Conservation (phyloP, 2,888 invertebrate genomes). For the Leptogaster cylindrica region DNA sequence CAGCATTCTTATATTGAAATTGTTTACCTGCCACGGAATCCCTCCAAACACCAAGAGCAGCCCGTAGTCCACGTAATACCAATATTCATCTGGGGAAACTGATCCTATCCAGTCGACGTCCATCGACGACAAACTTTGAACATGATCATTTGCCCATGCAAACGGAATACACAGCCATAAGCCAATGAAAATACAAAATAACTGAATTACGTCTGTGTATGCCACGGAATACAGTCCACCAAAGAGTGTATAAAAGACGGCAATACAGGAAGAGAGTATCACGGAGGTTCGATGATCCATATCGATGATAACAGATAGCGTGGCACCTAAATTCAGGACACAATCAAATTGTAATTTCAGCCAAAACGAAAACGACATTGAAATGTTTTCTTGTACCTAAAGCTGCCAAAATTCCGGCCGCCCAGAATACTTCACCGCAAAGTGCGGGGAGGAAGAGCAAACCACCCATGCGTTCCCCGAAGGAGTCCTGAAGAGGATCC, state of each 20-base stretch:
- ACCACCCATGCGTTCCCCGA: slow-evolving; percentile 97
- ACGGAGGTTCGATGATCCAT: slow-evolving; percentile 93
- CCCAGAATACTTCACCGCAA: slow-evolving; percentile 99
- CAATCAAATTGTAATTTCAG: slow-evolving; percentile 1
- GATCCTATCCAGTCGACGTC: slow-evolving; percentile 90
- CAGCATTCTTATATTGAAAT: no score
- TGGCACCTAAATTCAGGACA: slow-evolving; percentile 73
- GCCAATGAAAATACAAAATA: slow-evolving; percentile 97
- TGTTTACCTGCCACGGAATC: slow-evolving; percentile 90
- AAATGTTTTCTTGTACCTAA: no score
- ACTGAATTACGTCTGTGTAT: slow-evolving; percentile 97
- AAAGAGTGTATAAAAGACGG: slow-evolving; percentile 96
- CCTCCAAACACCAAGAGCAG: slow-evolving; percentile 92
- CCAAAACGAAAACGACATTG: no score
- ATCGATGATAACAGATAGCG: slow-evolving; percentile 95
- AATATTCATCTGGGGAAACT: slow-evolving; percentile 74
- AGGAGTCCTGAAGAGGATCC: slow-evolving; percentile 95
- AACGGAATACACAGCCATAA: slow-evolving; percentile 98
- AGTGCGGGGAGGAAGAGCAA: slow-evolving; percentile 94
- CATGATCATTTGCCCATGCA: slow-evolving; percentile 87
- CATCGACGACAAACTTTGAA: slow-evolving; percentile 79
- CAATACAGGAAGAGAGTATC: slow-evolving; percentile 93
- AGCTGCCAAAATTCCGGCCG: slow-evolving; percentile 95
- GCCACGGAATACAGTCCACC: slow-evolving; percentile 98
- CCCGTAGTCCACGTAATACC: slow-evolving; percentile 87